Conservation (phyloP, 2,888 invertebrate genomes). For the Agrotis puta region DNA sequence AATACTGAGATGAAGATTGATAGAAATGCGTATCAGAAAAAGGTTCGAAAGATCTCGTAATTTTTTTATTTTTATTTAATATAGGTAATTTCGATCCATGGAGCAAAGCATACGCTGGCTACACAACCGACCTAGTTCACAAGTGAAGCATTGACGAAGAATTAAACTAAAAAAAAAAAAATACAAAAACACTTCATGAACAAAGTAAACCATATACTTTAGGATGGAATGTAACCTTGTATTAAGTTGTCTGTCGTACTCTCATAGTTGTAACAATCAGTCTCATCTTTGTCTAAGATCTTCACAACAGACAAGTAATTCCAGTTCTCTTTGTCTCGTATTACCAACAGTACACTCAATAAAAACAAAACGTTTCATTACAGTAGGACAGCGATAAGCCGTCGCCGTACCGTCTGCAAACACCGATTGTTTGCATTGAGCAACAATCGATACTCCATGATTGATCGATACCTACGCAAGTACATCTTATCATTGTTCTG, state of each 20-base stretch:
- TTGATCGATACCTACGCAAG: slow-evolving; percentile 53
- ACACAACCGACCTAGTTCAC: too few relatives aligned
- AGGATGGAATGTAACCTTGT: background rate
- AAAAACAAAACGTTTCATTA: slow-evolving; percentile 58
- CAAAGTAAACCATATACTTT: background rate
- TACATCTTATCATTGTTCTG: slow-evolving; percentile 55
- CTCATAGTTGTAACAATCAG: slow-evolving; percentile 1
- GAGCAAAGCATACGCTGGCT: too few relatives aligned
- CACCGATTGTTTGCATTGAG: slow-evolving; percentile 54
- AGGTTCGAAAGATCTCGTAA: too few relatives aligned
- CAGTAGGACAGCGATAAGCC: slow-evolving; percentile 55
- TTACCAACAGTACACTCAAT: background rate
- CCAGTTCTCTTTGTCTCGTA: slow-evolving; percentile 28
- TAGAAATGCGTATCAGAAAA: too few relatives aligned
- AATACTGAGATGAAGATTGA: too few relatives aligned
- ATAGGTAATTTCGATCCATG: too few relatives aligned
- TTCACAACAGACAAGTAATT: slow-evolving; percentile 18
- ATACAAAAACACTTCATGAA: background rate
- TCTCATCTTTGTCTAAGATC: slow-evolving; percentile 15
- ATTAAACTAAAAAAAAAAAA: background rate
- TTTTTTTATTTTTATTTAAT: too few relatives aligned
- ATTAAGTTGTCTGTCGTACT: background rate
- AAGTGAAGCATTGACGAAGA: too few relatives aligned
- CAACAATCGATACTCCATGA: slow-evolving; percentile 56
- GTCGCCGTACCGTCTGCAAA: slow-evolving; percentile 69